Percentiles rank a stretch among this genome's conserved stretches.
Conservation (phyloP, 2,888 invertebrate genomes). For the Trichogramma dendrolimi region DNA sequence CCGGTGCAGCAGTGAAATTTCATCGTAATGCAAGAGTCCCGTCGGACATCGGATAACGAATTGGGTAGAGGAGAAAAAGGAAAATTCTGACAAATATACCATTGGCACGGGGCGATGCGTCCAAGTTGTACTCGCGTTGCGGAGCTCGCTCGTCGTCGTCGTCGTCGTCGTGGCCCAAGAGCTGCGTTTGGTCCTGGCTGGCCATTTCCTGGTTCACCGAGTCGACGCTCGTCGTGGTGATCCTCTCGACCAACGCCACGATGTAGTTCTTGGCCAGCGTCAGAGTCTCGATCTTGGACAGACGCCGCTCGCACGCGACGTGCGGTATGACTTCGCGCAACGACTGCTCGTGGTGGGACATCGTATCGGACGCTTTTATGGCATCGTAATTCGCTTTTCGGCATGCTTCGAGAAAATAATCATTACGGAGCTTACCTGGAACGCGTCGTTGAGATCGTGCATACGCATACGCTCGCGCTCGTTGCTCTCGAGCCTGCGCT, state of each 20-base stretch:
- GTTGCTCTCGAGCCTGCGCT: conserved; percentile 72
- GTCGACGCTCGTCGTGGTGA: conserved; percentile 63
- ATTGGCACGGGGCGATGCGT: background rate
- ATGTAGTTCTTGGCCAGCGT: conserved; percentile 87
- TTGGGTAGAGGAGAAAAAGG: background rate
- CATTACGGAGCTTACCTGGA: conserved; percentile 57
- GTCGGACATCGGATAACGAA: too few relatives aligned
- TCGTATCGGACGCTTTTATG: too few relatives aligned
- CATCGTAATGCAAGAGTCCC: too few relatives aligned
- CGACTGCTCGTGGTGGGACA: conserved; percentile 56
- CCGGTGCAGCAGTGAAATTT: too few relatives aligned
- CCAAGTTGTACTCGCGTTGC: too few relatives aligned
- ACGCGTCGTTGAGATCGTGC: conserved; percentile 76
- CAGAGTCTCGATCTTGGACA: conserved; percentile 84
- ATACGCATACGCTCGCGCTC: conserved; percentile 75
- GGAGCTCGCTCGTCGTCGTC: background rate
- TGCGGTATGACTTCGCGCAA: conserved; percentile 82
- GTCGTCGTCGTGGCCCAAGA: background rate
- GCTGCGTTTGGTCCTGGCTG: conserved; percentile 10
- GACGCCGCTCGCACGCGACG: conserved; percentile 75
- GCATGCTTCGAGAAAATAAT: background rate
- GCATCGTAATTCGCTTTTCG: too few relatives aligned
- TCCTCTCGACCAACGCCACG: conserved; percentile 81
- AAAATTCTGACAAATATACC: background rate
- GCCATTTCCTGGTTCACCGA: conserved; percentile 7